These are phyloP conservation scores for Prionailurus viverrinus DNA, from an alignment of 2,113 vertebrate species.

Conservation along the genomic window DNA sequence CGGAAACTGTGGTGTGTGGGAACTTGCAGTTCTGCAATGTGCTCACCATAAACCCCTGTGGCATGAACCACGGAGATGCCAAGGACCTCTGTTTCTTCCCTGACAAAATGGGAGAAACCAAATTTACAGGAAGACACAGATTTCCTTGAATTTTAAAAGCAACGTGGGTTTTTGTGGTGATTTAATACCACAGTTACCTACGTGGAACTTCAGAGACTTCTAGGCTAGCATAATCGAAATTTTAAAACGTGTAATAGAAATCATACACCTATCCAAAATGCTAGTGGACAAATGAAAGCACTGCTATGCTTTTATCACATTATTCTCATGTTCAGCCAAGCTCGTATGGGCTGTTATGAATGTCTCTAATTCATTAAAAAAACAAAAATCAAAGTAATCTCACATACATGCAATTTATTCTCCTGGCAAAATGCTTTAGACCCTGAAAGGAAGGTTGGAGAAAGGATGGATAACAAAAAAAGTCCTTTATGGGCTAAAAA, in stretches of 20 bases:
- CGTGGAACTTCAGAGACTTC: not conserved
- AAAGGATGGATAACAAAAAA: not conserved
- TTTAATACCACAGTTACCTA: not conserved
- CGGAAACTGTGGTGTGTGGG: not conserved
- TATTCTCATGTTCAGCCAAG: not conserved
- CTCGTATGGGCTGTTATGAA: not conserved
- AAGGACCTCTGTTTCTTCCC: not conserved
- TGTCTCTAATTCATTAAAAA: not conserved
- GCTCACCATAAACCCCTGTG: not conserved
- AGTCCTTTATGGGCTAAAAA: not conserved
- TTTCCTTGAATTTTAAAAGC: not conserved
- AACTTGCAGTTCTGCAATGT: not conserved
- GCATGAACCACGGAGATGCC: not conserved
- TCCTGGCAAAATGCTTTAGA: not conserved
- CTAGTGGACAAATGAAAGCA: not conserved
- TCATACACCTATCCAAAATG: not conserved
- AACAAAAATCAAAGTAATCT: not conserved
- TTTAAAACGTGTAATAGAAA: not conserved
- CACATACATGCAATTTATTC: not conserved
- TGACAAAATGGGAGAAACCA: not conserved
- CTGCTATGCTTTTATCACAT: not conserved
- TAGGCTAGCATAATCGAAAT: not conserved
- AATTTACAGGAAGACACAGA: not conserved
- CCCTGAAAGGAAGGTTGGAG: not conserved
- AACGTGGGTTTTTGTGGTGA: not conserved